Base-by-base conservation (phyloP, 23 tunicate species). In the Halocynthia aurantium region DNA sequence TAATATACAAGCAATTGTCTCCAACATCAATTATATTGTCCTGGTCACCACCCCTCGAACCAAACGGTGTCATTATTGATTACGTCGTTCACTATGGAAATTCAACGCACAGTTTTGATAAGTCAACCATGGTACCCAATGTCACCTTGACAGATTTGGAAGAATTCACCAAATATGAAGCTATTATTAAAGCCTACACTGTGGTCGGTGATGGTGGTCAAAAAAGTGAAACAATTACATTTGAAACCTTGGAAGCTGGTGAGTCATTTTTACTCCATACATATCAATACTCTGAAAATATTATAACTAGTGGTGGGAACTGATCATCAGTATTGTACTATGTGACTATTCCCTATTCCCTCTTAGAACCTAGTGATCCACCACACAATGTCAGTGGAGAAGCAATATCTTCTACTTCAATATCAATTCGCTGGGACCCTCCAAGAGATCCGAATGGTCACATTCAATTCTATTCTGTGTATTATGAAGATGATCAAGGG, bases 221-320 rank as follows among this genome's bases (percentile, higher is more conserved):
- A 21, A 7, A 18, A 8, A 74, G 81, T 51, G 52, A 52, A 18
- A 52, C 22, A 31, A 6, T 72, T 0, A 53, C 55, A 8, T 85
- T 85, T 49, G 64, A 80, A 40, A 85, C 90, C 7, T 64, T 85
- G 53, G 80, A 85, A 74, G 90, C 80, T 49, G 90, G 90, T 85
- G 62, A 60, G 80, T 22, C 15, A 44, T 49, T 72, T 50, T 6
- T 40, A 10, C 51, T 5, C n/a, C 12, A 49, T 10, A 20, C 5
- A 17, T 51, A n/a, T 67, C 5, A 2, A n/a, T 17, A 19, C n/a
- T n/a, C 17, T 58, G 2, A 58, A 58, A 4, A 15, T n/a, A 58
- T n/a, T 15, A 15, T 58, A 58, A 58, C 64, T 15, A 2, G 64
- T 15, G 44, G 44, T 31, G 44, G 44, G 44, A 31, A 31, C 44